Percentiles rank a stretch among this genome's conserved stretches.
Conservation (phyloP, 2,888 invertebrate species). For the Congeria kusceri region DNA sequence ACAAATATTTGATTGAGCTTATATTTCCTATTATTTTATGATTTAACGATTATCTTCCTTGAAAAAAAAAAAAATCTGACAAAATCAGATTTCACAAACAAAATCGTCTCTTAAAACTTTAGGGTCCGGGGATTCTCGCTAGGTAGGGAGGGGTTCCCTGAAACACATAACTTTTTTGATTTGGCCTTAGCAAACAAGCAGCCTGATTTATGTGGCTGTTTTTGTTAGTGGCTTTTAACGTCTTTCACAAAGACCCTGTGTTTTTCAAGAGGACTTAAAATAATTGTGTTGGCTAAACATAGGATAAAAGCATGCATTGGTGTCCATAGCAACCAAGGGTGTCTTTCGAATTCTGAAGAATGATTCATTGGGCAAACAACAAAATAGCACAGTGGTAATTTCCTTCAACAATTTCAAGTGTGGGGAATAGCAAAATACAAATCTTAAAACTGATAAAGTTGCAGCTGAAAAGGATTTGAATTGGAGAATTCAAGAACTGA, state of each 20-base stretch:
- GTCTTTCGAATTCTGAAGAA: slow-evolving; percentile 34
- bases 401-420: slow-evolving; percentile 32
- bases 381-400: slow-evolving; percentile 8
- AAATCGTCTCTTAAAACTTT: too few species aligned
- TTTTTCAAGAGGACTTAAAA: slow-evolving; percentile 47
- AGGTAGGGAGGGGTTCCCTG: too few species aligned
- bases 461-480: slow-evolving; percentile 14
- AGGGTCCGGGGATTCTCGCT: too few species aligned
- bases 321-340: slow-evolving; percentile 59
- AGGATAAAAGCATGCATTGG: slow-evolving; percentile 52
- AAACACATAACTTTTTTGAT: too few species aligned
- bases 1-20: too few species aligned
- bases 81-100: too few species aligned
- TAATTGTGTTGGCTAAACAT: slow-evolving; percentile 58
- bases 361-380: slow-evolving; percentile 59
- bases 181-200: too few species aligned
- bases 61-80: too few species aligned
- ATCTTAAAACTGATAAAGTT: slow-evolving; percentile 30
- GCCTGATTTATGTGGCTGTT: too few species aligned
- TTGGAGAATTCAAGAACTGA: slow-evolving; percentile 18
- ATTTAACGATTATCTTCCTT: too few species aligned
- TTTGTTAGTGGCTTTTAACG: too few species aligned
- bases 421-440: slow-evolving; percentile 39
- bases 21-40: too few species aligned
- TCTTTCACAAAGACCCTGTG: background rate